These are phyloP conservation scores for Anoplophora glabripennis DNA, from an alignment of 1,140 invertebrate genomes.

Conservation along the genomic window DNA sequence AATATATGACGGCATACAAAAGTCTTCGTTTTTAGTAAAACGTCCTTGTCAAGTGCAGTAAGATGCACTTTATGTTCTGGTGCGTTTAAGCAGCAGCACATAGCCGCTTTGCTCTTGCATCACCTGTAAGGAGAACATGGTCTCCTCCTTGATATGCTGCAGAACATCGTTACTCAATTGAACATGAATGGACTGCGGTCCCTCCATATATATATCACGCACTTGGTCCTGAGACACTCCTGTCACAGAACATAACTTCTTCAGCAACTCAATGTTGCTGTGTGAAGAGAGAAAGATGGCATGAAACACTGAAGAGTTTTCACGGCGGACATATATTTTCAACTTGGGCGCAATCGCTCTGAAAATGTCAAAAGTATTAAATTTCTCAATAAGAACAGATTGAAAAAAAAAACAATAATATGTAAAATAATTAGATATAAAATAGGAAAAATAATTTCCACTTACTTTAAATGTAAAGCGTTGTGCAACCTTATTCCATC, in stretches of 20 bases:
- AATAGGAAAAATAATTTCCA: constrained; percentile 26
- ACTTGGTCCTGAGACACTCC: constrained; percentile 59
- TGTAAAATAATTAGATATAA: background rate
- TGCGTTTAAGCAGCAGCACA: constrained; percentile 41
- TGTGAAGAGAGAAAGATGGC: constrained; percentile 74
- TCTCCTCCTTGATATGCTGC: constrained; percentile 62
- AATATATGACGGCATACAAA: too few relatives aligned
- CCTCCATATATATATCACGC: constrained; percentile 63
- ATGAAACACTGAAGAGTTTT: constrained; percentile 67
- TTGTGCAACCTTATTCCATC: constrained; percentile 90
- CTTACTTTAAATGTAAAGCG: constrained; percentile 76
- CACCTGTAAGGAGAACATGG: constrained; percentile 61
- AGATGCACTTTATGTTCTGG: constrained; percentile 32
- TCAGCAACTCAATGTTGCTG: constrained; percentile 63
- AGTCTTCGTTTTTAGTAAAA: constrained; percentile 2
- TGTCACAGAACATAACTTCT: constrained; percentile 63
- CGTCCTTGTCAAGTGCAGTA: constrained; percentile 52
- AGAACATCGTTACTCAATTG: constrained; percentile 73
- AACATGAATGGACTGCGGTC: constrained; percentile 72
- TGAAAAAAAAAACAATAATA: background rate
- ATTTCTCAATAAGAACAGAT: background rate
- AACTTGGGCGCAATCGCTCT: constrained; percentile 72
- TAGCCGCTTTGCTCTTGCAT: constrained; percentile 47
- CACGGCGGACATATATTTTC: constrained; percentile 75
- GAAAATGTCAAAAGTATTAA: constrained; percentile 16